Base-by-base conservation (phyloP, 1,140 invertebrate genomes). In the Diuraphis noxia region DNA sequence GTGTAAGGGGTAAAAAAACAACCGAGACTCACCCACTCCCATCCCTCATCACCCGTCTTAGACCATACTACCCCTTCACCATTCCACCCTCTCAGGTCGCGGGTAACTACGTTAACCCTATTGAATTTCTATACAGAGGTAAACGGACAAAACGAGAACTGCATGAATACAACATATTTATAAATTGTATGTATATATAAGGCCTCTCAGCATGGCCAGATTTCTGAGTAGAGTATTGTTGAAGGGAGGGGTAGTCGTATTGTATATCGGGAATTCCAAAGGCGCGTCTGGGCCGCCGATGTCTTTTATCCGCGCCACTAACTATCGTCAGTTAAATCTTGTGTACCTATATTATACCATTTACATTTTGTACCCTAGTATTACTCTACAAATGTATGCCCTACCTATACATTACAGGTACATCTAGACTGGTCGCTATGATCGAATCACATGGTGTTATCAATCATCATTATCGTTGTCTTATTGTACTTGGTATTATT, bases 61-160 rank as follows among this genome's bases (percentile, higher is more conserved):
- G 21, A 49, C n/a, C 43, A n/a, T n/a, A n/a, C 56, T 72, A 72
- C 56, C 56, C 56, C 34, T 72, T 13, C 56, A 72, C 30, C 13
- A n/a, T n/a, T 2, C 30, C 13, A 30, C 30, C 13, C 56, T 63
- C 56, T 17, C 30, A 30, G 17, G 56, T 5, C 30, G 30, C 56
- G 56, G 30, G 56, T 72, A 17, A n/a, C 30, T n/a, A 13, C 30
- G 23, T 72, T 72, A 30, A 72, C 41, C 79, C 34, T 88, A 88
- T 88, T 88, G 87, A 88, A 72, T 88, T 63, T 88, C 87, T 40
- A 19, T 34, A 56, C 52, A 21, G 23, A 79, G 79, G 79, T 25
- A 38, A 40, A 81, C 79, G 79, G 25, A 81, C 79, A 81, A 81
- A 81, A 81, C 79, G 56, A 72, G 56, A 72, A 5, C 30, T n/a